Conservation (phyloP, 2,797 vertebrate species). For the Staurois parvus region DNA sequence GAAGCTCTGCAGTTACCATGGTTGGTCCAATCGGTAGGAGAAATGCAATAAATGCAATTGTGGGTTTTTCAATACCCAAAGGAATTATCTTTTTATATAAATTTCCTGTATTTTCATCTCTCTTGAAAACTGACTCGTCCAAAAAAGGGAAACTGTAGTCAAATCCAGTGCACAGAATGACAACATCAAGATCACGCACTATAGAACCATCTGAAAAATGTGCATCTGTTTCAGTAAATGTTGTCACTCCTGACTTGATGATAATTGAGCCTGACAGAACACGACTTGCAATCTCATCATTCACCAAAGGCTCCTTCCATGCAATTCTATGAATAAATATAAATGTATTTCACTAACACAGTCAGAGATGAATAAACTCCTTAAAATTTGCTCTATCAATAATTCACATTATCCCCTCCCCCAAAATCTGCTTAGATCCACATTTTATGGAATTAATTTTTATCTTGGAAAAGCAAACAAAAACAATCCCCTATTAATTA, state of each 20-base stretch:
- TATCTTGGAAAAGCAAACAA: too few relatives aligned
- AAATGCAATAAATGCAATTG: constrained; percentile 75
- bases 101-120: constrained; percentile 66
- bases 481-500: too few relatives aligned
- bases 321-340: not conserved
- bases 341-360: too few relatives aligned
- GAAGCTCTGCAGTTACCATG: constrained; percentile 72
- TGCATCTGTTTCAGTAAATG: constrained; percentile 71
- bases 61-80: constrained; percentile 65
- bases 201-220: constrained; percentile 71
- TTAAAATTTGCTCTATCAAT: too few relatives aligned
- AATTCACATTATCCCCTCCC: too few relatives aligned
- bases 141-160: constrained; percentile 75
- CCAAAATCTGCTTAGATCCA: too few relatives aligned
- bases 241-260: constrained; percentile 72
- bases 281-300: constrained; percentile 73
- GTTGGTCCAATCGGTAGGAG: constrained; percentile 66
- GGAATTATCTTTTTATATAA: constrained; percentile 76
- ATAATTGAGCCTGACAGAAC: constrained; percentile 72
- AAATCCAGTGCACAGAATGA: constrained; percentile 76
- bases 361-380: too few relatives aligned
- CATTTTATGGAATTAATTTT: too few relatives aligned
- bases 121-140: constrained; percentile 63
- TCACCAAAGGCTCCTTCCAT: constrained; percentile 70
- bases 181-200: constrained; percentile 71